Evolutionary conservation across 2,888 invertebrate genomes (phyloP).

Genomic region (Megamerina dolium): DNA sequence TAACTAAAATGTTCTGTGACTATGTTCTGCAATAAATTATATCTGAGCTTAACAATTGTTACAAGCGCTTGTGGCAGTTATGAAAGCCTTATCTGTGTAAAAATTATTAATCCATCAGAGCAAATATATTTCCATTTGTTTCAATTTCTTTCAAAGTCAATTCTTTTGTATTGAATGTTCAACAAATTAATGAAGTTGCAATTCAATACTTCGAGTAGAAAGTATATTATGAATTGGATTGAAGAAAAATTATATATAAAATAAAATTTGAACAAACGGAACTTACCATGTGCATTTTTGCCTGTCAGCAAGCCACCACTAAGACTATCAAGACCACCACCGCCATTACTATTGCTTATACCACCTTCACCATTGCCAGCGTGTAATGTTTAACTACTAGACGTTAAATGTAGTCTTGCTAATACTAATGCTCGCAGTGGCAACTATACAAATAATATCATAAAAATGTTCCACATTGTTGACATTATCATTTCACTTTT

Average conservation of each 20-base stretch:
- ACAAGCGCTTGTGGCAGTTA: too few species aligned
- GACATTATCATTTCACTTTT: conserved; percentile 48
- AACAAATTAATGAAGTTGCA: too few species aligned
- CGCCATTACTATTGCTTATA: conserved; percentile 15
- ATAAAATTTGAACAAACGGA: conserved; percentile 9
- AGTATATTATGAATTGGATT: too few species aligned
- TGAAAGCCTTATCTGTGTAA: too few species aligned
- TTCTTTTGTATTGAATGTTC: too few species aligned
- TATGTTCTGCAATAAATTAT: too few species aligned
- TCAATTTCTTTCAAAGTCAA: too few species aligned
- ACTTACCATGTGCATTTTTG: conserved; percentile 47
- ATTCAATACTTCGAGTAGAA: too few species aligned
- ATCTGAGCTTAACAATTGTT: too few species aligned
- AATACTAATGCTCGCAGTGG: conserved; percentile 29
- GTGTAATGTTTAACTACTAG: conserved; percentile 25
- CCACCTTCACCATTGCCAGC: conserved; percentile 17
- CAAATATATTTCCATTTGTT: too few species aligned
- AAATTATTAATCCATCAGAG: too few species aligned
- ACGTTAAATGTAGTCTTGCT: conserved; percentile 39
- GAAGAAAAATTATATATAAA: conserved; percentile 2
- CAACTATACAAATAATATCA: conserved; percentile 30
- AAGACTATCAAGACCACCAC: conserved; percentile 16
- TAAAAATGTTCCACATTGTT: conserved; percentile 47
- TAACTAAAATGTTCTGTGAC: too few species aligned
- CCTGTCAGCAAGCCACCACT: conserved; percentile 30